Evolutionary conservation across 2,797 vertebrate species (phyloP), one percentile per base, ranked within the genome.

Genomic region (Crenuchus spilurus): DNA sequence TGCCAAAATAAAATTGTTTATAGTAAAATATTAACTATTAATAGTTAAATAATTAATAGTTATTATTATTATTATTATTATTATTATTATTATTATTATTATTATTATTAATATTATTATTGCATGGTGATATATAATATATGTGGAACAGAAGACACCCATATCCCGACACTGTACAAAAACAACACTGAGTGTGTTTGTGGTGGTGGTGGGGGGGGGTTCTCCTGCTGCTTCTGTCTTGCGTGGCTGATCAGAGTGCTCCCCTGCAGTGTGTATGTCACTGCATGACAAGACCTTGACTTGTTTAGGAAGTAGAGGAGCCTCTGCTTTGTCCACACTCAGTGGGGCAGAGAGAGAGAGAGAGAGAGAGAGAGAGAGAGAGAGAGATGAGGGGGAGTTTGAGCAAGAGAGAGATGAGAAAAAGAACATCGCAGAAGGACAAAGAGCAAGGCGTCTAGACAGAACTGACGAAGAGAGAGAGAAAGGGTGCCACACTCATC

Each of bases 231-330:
- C 35, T 71, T 16, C 41, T 48, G 74, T 66, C 28, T 20, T 70
- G 74, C 62, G 49, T 46, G 78, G 63, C 65, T 54, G 74, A 77
- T 77, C 78, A 77, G 74, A 77, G 70, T 66, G 58, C 61, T 28
- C 82, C 82, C 84, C 49, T 35, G 76, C 68, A 44, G 74, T 42
- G 58, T 61, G 37, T 73, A 31, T 77, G 61, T 46, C 70, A 74
- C 26, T 33, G 52, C 39, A 39, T 60, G 61, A 54, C 71, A 28
- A 80, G 70, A 69, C 66, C 74, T 77, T 70, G 55, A 89, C 84
- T 88, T 33, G 65, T 90, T 90, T 86, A 89, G 91, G 89, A 91
- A 88, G 87, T 88, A 64, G 75, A 14, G 72, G 67, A 86, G 82
- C 74, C 84, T 78, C 73, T 76, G 82, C 79, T 89, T 91, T 90